phyloP scores from a whole-genome alignment of 1,140 invertebrate species.

The Anagrus nilaparvatae region DNA sequence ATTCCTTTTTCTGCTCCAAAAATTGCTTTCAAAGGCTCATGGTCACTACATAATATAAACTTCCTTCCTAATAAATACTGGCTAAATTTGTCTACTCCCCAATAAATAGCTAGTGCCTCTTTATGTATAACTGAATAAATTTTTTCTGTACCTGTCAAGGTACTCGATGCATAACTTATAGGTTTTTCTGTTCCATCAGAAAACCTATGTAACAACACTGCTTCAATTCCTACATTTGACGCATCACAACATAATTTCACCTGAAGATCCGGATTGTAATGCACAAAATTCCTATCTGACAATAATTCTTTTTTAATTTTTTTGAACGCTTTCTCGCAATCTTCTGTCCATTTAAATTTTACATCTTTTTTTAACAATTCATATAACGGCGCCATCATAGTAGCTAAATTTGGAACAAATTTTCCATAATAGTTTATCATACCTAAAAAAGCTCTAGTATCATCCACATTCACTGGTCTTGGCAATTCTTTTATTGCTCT shows the following conservation, averaged over 20 bases:
- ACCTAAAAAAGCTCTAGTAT: no score
- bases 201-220: not conserved
- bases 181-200: not conserved
- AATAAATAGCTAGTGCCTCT: conserved; percentile 45
- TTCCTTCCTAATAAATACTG: conserved; percentile 41
- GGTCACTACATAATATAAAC: conserved; percentile 41
- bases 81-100: conserved; percentile 43
- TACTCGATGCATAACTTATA: conserved; percentile 2
- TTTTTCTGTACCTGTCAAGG: no score
- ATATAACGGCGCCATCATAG: no score
- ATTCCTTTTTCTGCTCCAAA: conserved; percentile 30
- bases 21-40: conserved; percentile 40
- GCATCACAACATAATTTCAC: conserved; percentile 17
- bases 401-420: no score
- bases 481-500: conserved; percentile 21
- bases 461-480: conserved; percentile 24
- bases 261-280: conserved; percentile 19
- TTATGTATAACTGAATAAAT: no score
- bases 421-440: no score
- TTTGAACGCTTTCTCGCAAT: conserved; percentile 9
- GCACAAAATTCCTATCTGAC: conserved; percentile 19
- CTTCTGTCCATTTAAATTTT: conserved; percentile 1
- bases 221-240: conserved; percentile 9
- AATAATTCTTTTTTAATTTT: conserved; percentile 15
- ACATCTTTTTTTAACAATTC: conserved; percentile 20